These are phyloP conservation scores for Petrocephalus sullivani DNA, from an alignment of 2,797 vertebrate genomes.

Conservation along the genomic window DNA sequence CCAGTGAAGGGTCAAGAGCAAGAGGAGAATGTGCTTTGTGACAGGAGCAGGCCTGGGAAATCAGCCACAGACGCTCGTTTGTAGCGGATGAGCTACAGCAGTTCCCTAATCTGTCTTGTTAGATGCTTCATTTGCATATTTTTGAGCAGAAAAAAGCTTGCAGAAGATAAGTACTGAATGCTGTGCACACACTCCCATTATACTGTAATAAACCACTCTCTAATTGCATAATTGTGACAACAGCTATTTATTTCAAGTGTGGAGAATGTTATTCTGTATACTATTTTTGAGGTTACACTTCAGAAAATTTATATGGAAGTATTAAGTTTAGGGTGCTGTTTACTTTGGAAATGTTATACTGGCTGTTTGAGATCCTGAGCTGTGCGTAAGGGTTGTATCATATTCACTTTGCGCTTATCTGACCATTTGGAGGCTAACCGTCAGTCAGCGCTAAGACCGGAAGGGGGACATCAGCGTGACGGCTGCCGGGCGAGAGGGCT, in stretches of 20 bases:
- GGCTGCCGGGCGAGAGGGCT: not conserved
- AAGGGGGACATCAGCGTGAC: not conserved
- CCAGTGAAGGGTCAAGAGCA: not conserved
- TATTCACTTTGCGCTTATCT: not conserved
- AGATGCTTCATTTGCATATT: not conserved
- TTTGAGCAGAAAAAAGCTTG: not conserved
- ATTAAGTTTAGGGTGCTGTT: not conserved
- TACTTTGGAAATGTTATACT: not conserved
- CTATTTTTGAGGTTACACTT: not conserved
- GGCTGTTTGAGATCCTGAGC: not conserved
- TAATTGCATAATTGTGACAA: not conserved
- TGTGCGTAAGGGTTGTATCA: not conserved
- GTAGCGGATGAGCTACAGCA: not conserved
- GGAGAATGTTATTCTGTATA: not conserved
- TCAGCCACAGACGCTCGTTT: slow-evolving; percentile 15
- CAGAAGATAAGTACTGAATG: not conserved
- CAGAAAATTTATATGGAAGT: not conserved
- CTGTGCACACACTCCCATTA: not conserved
- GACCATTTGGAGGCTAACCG: not conserved
- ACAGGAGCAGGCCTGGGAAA: slow-evolving; percentile 26
- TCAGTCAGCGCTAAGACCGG: not conserved
- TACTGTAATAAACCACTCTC: not conserved
- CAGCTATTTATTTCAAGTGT: not conserved
- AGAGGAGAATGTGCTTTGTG: slow-evolving; percentile 24
- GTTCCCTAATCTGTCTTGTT: not conserved